These are phyloP conservation scores for Uromys caudimaculatus DNA, from an alignment of 2,797 vertebrate species.

Conservation along the genomic window DNA sequence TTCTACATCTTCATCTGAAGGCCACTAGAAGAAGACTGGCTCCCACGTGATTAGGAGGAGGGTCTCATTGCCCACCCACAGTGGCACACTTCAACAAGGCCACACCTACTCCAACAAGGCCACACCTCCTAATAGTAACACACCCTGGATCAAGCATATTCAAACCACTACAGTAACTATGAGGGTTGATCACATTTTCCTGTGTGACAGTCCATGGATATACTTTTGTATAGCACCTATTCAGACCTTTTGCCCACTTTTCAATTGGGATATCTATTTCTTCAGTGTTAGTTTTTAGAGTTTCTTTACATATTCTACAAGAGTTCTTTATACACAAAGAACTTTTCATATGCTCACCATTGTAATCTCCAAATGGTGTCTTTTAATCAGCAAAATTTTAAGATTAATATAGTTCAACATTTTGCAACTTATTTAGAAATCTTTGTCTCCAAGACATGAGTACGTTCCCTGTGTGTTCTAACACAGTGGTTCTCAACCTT, in stretches of 20 bases:
- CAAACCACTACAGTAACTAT: not conserved
- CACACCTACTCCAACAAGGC: no score
- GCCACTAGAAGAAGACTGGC: no score
- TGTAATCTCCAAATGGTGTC: not conserved
- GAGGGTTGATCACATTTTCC: not conserved
- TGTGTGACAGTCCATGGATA: not conserved
- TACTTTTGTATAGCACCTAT: not conserved
- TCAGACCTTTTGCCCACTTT: not conserved
- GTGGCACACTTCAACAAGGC: no score
- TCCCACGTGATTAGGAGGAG: no score
- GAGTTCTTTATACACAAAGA: not conserved
- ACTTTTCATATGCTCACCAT: not conserved
- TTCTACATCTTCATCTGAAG: no score
- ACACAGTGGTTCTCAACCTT: not conserved
- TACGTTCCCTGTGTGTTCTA: not conserved
- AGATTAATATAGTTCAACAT: not conserved
- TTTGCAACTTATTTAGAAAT: conserved; percentile 25
- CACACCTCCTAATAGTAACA: no score
- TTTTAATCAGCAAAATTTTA: conserved; percentile 31
- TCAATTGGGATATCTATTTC: not conserved
- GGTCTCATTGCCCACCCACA: no score
- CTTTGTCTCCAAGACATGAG: not conserved
- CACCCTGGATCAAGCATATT: no score
- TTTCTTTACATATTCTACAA: not conserved
- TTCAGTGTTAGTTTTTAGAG: not conserved